These are phyloP conservation scores for Cryptotermes secundus DNA, from an alignment of 1,140 invertebrate species.

Conservation along the genomic window DNA sequence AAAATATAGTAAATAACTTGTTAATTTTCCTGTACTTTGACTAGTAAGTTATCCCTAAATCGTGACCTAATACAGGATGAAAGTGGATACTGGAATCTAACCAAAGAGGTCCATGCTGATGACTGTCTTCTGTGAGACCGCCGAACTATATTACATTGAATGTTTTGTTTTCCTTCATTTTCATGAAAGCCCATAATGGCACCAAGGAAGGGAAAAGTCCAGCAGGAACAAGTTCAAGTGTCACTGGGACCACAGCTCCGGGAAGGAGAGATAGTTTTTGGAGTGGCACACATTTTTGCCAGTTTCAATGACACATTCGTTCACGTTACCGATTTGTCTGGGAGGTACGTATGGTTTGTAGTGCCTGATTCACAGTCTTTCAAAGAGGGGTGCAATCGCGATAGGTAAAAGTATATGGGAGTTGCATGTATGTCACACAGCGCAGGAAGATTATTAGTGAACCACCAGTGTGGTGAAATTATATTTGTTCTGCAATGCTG, in stretches of 20 bases:
- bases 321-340: conserved; percentile 98
- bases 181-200: conserved; percentile 69
- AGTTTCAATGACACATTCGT: conserved; percentile 99
- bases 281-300: conserved; percentile 98
- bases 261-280: conserved; percentile 97
- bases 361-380: no score
- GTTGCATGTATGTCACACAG: no score
- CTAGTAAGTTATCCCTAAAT: background rate
- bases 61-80: background rate
- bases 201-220: conserved; percentile 94
- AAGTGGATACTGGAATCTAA: background rate
- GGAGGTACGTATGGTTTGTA: conserved; percentile 59
- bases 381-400: no score
- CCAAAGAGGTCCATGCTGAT: background rate
- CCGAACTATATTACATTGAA: background rate
- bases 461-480: no score
- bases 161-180: background rate
- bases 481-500: no score
- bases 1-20: background rate
- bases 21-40: background rate
- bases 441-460: no score
- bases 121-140: no score
- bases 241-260: conserved; percentile 95
- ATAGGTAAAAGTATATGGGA: no score
- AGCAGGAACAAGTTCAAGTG: conserved; percentile 95